phyloP scores from a whole-genome alignment of 2,888 invertebrate species.

The Stenotaenia linearis region DNA sequence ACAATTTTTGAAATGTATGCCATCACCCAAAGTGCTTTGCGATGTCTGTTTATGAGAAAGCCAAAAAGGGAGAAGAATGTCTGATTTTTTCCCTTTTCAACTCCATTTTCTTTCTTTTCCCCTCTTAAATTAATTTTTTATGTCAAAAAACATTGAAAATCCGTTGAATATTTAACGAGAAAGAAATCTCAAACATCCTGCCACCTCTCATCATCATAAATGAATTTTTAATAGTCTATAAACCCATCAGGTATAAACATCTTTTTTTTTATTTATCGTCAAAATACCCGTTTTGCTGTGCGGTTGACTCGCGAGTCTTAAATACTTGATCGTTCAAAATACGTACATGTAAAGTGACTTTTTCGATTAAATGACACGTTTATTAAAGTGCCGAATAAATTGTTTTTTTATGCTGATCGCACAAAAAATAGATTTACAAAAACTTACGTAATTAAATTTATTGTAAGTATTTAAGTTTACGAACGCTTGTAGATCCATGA shows the following conservation, averaged over 20 bases:
- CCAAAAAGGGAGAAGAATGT: background rate
- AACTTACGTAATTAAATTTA: too few species aligned
- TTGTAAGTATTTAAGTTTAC: too few species aligned
- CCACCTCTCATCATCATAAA: background rate
- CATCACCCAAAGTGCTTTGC: conserved; percentile 19
- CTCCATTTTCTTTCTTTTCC: background rate
- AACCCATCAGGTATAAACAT: background rate
- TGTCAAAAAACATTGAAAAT: background rate
- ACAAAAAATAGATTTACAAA: too few species aligned
- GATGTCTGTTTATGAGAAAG: conserved; percentile 3
- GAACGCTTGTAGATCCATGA: too few species aligned
- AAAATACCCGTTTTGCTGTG: background rate
- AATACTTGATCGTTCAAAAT: too few species aligned
- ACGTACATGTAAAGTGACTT: too few species aligned
- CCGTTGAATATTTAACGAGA: background rate
- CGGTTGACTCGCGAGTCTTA: too few species aligned
- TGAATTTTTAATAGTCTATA: conserved; percentile 7
- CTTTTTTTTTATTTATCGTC: background rate
- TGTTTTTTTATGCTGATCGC: too few species aligned
- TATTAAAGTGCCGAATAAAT: too few species aligned
- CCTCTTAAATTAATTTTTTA: background rate
- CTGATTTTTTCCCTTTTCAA: background rate
- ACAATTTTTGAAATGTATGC: conserved; percentile 19
- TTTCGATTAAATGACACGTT: too few species aligned
- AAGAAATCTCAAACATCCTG: background rate